Percentiles rank a stretch among this genome's conserved stretches.
These are phyloP conservation scores for Phataginus tetradactyla DNA, from an alignment of 2,797 vertebrate species.

Conservation along the genomic window DNA sequence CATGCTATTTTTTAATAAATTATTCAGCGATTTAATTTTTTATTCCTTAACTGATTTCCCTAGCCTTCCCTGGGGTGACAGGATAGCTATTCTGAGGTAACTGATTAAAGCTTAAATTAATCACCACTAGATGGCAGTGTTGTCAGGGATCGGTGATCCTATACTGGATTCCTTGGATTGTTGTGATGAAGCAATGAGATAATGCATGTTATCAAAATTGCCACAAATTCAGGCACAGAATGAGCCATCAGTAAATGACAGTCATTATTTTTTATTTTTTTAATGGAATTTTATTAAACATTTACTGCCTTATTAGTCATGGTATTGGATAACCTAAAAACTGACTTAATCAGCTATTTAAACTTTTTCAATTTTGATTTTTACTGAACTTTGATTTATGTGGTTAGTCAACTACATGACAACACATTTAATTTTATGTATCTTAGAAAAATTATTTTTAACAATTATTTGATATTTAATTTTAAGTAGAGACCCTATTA, in stretches of 20 bases:
- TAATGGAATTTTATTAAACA: slow-evolving; percentile 16
- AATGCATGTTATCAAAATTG: not conserved
- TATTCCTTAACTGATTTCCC: not conserved
- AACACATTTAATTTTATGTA: slow-evolving; percentile 75
- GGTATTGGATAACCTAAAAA: slow-evolving; percentile 5
- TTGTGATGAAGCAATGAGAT: not conserved
- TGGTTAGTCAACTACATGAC: slow-evolving; percentile 68
- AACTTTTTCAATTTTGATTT: slow-evolving; percentile 58
- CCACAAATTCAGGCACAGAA: not conserved
- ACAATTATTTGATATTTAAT: slow-evolving; percentile 83
- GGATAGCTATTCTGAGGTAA: not conserved
- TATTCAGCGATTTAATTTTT: not conserved
- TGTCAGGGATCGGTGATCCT: slow-evolving; percentile 16
- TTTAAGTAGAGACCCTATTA: slow-evolving; percentile 77
- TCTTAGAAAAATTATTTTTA: slow-evolving; percentile 79
- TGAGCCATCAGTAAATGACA: not conserved
- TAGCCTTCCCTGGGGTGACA: not conserved
- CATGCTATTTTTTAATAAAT: not conserved
- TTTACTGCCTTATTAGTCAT: not conserved
- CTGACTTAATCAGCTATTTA: slow-evolving; percentile 55
- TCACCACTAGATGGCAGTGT: slow-evolving; percentile 66
- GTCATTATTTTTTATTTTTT: not conserved
- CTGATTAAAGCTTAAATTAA: slow-evolving; percentile 33
- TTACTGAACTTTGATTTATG: slow-evolving; percentile 70
- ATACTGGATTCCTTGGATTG: not conserved